Evolutionary conservation across 2,113 vertebrate genomes (phyloP).

Genomic region (Cinclus mexicanus): DNA sequence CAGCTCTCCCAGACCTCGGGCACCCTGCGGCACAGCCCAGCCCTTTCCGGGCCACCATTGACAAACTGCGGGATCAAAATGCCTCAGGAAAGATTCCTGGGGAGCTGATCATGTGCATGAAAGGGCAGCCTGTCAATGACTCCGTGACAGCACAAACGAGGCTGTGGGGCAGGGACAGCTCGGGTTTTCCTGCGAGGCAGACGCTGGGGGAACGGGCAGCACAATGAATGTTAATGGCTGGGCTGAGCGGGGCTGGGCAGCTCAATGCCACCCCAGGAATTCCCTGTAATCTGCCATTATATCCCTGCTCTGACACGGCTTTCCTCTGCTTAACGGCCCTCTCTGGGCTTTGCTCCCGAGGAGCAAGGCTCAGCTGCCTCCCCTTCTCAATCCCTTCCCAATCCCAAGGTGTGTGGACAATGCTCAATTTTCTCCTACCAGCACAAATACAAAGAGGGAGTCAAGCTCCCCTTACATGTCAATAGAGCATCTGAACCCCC

Average conservation of each 20-base stretch:
- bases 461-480: not conserved
- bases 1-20: not conserved
- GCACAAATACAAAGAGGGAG: not conserved
- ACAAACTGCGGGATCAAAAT: not conserved
- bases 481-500: not conserved
- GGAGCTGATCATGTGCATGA: not conserved
- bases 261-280: not conserved
- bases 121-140: conserved; percentile 22
- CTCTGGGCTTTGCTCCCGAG: not conserved
- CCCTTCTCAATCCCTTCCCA: not conserved
- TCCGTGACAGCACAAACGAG: not conserved
- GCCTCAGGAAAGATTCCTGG: not conserved
- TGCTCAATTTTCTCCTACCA: conserved; percentile 5
- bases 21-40: not conserved
- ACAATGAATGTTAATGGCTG: not conserved
- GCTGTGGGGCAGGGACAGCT: not conserved
- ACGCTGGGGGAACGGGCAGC: not conserved
- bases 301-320: not conserved
- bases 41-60: conserved; percentile 13
- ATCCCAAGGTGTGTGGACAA: not conserved
- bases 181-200: not conserved
- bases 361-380: not conserved
- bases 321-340: not conserved
- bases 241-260: not conserved
- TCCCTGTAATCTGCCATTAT: conserved; percentile 40